Base-by-base conservation (phyloP, 2,888 invertebrate species). In the Trilocha varians region DNA sequence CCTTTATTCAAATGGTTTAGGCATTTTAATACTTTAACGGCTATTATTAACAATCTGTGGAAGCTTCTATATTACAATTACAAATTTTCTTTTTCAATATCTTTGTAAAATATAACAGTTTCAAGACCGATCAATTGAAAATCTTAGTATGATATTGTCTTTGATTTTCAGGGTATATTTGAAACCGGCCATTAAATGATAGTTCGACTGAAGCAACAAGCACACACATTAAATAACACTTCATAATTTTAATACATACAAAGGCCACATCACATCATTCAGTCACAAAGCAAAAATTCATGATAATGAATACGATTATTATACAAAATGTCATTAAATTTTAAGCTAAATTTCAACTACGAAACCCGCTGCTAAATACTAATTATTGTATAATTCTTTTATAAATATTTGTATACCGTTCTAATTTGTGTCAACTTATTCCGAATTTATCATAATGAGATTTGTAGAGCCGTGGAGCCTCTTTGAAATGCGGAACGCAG, bases 261-360 rank as follows among this genome's bases (percentile, higher is more conserved):
- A 83, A 85, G 85, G 85, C 85, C 85, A 84, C 85, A 78, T 73
- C 82, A 84, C 85, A 84, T 82, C 83, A 80, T 84, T 79, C 85
- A 83, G 79, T 85, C 84, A 84, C 83, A 72, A 84, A 84, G 84
- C 85, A 83, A 72, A 32, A 15, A 34, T 38, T 34, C 16, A 34
- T 35, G 63, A 74, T 64, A 66, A 72, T 72, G 68, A 70, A 70
- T 48, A 64, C 66, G 60, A 64, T 56, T 65, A 72, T 63, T 59
- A 67, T 75, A 78, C 73, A 75, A 66, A n/a, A 65, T 55, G 49
- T 48, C 53, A 53, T 55, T 34, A 44, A 52, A 55, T 57, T 46
- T 50, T 53, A 57, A 50, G 52, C 59, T 62, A 63, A 47, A 62
- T 59, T 68, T 65, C 53, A 63, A 63, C 68, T 72, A 70, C 58